Conservation (phyloP, 2,113 vertebrate species). For the Eurypyga helias region DNA sequence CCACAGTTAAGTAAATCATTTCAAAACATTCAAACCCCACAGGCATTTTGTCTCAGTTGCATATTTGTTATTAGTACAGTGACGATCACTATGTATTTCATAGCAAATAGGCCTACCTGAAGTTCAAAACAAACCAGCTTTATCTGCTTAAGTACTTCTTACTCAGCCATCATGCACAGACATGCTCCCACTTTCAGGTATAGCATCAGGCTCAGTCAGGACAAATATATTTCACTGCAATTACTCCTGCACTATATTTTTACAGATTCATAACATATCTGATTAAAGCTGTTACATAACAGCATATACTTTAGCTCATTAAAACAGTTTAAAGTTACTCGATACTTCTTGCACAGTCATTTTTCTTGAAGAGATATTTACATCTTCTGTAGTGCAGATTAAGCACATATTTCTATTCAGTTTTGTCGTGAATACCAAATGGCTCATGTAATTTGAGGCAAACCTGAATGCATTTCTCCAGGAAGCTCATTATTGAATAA, state of each 20-base stretch:
- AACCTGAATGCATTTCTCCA: neutral
- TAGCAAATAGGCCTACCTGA: neutral
- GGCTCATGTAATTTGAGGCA: neutral
- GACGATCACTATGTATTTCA: neutral
- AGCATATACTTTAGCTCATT: neutral
- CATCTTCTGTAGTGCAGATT: neutral
- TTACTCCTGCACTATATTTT: neutral
- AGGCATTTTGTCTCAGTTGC: neutral
- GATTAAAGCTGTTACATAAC: neutral
- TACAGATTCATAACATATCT: neutral
- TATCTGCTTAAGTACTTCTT: neutral
- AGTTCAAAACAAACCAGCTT: neutral
- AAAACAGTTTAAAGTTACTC: neutral
- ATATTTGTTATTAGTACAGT: neutral
- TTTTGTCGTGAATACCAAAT: neutral
- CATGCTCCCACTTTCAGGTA: neutral
- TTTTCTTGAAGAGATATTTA: neutral
- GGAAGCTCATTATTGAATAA: neutral
- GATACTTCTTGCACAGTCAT: neutral
- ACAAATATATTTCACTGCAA: neutral
- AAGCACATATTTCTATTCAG: neutral
- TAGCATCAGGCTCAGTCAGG: neutral
- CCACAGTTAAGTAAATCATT: neutral
- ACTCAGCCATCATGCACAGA: neutral
- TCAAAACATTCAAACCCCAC: neutral